These are phyloP conservation scores for Cantharis flavilabris DNA, from an alignment of 2,888 invertebrate species.

Conservation along the genomic window DNA sequence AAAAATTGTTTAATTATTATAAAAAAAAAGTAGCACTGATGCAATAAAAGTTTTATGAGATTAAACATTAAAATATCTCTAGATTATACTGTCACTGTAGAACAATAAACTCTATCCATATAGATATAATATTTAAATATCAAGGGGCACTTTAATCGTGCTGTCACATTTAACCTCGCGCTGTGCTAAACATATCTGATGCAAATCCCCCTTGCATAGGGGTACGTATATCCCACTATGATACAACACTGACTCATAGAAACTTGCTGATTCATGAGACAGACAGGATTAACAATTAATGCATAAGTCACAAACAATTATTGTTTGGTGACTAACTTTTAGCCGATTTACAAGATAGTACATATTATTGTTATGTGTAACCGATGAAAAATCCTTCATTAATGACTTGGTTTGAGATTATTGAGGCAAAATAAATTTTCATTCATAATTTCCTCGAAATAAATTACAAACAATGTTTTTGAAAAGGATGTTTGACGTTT, in stretches of 20 bases:
- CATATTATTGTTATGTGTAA: too few relatives aligned
- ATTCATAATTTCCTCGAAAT: background rate
- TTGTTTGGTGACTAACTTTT: conserved; percentile 11
- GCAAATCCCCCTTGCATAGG: conserved; percentile 17
- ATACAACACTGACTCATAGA: conserved; percentile 32
- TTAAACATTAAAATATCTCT: background rate
- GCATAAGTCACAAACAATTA: conserved; percentile 4
- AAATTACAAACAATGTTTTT: background rate
- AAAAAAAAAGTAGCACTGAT: background rate
- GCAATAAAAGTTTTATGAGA: background rate
- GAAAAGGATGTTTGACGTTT: conserved; percentile 3
- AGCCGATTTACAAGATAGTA: background rate
- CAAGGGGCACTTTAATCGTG: conserved; percentile 27
- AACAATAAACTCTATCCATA: conserved; percentile 19
- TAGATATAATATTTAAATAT: conserved; percentile 31
- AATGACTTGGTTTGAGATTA: background rate
- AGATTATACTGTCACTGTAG: conserved; percentile 9
- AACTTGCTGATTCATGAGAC: conserved; percentile 33
- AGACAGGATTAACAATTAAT: conserved; percentile 26
- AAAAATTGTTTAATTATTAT: background rate
- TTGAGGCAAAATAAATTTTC: background rate
- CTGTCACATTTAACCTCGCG: conserved; percentile 24
- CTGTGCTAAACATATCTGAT: conserved; percentile 26
- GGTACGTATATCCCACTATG: conserved; percentile 14
- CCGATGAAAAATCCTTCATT: too few relatives aligned